These are phyloP conservation scores for Puma concolor DNA, from an alignment of 2,113 vertebrate genomes.

Conservation along the genomic window DNA sequence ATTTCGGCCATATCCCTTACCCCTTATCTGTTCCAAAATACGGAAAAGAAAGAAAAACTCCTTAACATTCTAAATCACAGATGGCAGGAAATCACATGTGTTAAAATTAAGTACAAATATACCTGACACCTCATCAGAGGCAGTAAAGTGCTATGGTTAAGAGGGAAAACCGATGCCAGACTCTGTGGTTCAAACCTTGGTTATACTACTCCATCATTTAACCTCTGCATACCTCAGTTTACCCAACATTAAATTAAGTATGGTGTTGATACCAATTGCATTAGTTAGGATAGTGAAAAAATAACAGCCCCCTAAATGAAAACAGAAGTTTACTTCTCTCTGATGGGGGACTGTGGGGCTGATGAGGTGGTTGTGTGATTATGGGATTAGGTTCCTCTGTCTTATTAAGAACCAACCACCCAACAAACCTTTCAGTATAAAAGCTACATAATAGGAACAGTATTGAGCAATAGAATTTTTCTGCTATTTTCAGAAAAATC, in stretches of 20 bases:
- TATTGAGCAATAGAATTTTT: background rate
- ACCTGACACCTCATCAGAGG: background rate
- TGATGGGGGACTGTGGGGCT: background rate
- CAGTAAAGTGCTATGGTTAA: background rate
- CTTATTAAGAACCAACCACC: background rate
- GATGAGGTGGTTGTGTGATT: background rate
- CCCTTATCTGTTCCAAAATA: background rate
- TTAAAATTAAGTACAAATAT: background rate
- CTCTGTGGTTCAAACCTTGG: background rate
- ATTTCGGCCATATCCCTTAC: background rate
- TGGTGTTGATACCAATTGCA: background rate
- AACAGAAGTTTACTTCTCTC: background rate
- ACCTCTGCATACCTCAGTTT: background rate
- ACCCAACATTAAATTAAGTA: background rate
- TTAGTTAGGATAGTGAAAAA: background rate
- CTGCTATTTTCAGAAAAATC: constrained; percentile 51
- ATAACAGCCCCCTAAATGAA: background rate
- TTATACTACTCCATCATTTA: background rate
- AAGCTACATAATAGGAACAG: background rate
- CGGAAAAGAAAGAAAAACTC: background rate
- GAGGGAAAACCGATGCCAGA: background rate
- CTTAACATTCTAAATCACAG: background rate
- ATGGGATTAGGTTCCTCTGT: background rate
- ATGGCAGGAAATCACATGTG: background rate
- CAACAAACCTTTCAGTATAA: constrained; percentile 8